These are phyloP conservation scores for Smithornis capensis DNA, from an alignment of 2,113 vertebrate genomes.

Conservation along the genomic window DNA sequence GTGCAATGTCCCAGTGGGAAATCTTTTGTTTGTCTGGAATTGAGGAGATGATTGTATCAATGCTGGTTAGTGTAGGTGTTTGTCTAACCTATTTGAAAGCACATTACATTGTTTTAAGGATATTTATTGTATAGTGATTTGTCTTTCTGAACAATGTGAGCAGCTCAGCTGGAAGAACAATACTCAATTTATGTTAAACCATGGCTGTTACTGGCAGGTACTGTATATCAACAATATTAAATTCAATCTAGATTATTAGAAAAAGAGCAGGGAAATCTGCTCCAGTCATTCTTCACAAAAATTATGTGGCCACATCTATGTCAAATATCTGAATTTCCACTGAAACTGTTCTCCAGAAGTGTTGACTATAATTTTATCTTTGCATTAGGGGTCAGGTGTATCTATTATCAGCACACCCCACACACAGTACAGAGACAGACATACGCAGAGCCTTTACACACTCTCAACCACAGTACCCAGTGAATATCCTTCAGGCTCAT, in stretches of 20 bases:
- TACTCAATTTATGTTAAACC: conserved; percentile 12
- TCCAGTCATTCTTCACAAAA: neutral
- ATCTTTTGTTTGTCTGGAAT: neutral
- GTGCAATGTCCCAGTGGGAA: neutral
- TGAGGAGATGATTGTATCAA: neutral
- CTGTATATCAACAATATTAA: neutral
- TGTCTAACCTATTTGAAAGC: neutral
- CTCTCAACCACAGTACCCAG: neutral
- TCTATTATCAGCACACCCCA: neutral
- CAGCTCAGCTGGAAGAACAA: neutral
- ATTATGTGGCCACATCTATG: neutral
- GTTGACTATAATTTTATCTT: neutral
- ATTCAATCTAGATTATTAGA: conserved; percentile 30
- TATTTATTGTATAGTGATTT: neutral
- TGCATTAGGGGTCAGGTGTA: neutral
- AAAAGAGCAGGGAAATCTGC: too few species aligned
- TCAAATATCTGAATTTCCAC: neutral
- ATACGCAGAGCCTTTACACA: neutral
- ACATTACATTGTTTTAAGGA: neutral
- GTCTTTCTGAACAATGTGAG: neutral
- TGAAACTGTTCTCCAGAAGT: neutral
- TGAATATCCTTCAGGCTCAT: neutral
- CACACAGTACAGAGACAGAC: neutral
- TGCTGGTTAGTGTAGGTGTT: neutral
- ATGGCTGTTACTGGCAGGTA: neutral